Evolutionary conservation across 92 coral and sea anemone species (phyloP).

Genomic region (Plumapathes pennacea): DNA sequence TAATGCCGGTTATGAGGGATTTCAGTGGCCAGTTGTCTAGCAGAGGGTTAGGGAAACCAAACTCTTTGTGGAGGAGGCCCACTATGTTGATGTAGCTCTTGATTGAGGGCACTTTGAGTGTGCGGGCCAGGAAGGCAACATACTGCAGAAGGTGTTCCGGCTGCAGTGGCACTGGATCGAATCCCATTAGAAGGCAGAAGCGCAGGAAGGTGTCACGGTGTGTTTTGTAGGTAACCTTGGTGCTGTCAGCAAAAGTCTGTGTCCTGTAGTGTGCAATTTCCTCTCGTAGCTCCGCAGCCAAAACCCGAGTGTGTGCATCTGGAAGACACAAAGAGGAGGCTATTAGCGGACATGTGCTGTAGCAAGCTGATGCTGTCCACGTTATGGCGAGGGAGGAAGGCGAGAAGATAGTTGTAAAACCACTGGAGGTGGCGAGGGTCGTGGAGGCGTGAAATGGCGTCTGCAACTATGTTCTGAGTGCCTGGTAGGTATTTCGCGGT

Average conservation of each 20-base stretch:
- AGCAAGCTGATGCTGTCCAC: too few relatives aligned
- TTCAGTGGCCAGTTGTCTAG: slow-evolving; percentile 21
- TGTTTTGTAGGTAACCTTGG: slow-evolving; percentile 9
- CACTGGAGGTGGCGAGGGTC: slow-evolving; percentile 3
- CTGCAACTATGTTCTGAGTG: slow-evolving; percentile 19
- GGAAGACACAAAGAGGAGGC: too few relatives aligned
- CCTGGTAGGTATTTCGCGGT: slow-evolving; percentile 18
- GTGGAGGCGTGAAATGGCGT: slow-evolving; percentile 40
- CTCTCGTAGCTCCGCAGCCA: slow-evolving; percentile 1
- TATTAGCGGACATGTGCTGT: too few relatives aligned
- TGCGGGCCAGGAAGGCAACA: slow-evolving; percentile 33
- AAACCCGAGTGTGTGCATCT: too few relatives aligned
- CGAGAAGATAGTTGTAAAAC: too few relatives aligned
- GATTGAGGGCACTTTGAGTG: slow-evolving; percentile 21
- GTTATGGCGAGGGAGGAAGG: too few relatives aligned
- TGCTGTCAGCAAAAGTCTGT: slow-evolving; percentile 4
- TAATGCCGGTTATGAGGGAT: slow-evolving; percentile 18
- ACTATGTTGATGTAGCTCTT: slow-evolving; percentile 23
- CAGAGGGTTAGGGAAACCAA: slow-evolving; percentile 35
- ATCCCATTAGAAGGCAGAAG: slow-evolving; percentile 23
- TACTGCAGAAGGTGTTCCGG: slow-evolving; percentile 9
- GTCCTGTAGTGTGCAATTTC: background rate
- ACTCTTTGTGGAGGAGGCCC: slow-evolving; percentile 29
- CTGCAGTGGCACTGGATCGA: slow-evolving; percentile 1
- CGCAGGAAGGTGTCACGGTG: slow-evolving; percentile 26